These are phyloP conservation scores for Chanos chanos DNA, from an alignment of 2,797 vertebrate species.

Conservation along the genomic window DNA sequence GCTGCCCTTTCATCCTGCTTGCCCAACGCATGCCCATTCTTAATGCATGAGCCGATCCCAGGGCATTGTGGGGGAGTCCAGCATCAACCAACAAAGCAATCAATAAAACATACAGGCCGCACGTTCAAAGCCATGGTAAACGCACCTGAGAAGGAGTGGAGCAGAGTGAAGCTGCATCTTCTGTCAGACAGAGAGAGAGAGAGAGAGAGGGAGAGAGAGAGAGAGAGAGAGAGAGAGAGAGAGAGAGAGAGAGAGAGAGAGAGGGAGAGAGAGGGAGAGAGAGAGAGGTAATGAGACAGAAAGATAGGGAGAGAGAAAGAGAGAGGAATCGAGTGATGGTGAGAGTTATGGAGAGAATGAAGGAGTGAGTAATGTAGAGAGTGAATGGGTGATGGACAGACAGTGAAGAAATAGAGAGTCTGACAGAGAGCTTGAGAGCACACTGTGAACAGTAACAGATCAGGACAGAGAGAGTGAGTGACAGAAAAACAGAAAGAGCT, in stretches of 20 bases:
- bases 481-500: no score
- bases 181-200: slow-evolving; percentile 48
- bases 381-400: slow-evolving; percentile 33
- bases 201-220: not conserved
- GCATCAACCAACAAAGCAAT: slow-evolving; percentile 73
- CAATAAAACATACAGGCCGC: slow-evolving; percentile 72
- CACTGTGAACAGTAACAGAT: no score
- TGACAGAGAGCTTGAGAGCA: no score
- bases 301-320: slow-evolving; percentile 31
- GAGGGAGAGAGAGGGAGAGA: slow-evolving; percentile 13
- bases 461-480: no score
- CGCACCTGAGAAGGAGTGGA: slow-evolving; percentile 61
- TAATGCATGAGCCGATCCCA: slow-evolving; percentile 71
- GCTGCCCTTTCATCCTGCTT: slow-evolving; percentile 43
- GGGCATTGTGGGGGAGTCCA: slow-evolving; percentile 63
- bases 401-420: slow-evolving; percentile 25
- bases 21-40: slow-evolving; percentile 58
- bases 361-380: not conserved
- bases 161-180: slow-evolving; percentile 55
- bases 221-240: not conserved
- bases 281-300: slow-evolving; percentile 42
- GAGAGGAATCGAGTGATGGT: not conserved
- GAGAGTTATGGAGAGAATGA: slow-evolving; percentile 25
- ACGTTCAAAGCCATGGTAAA: slow-evolving; percentile 77
- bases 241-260: not conserved